Evolutionary conservation across 1,140 invertebrate species (phyloP), one percentile per base, ranked within the genome.

Genomic region (Hypsibius dujardini): DNA sequence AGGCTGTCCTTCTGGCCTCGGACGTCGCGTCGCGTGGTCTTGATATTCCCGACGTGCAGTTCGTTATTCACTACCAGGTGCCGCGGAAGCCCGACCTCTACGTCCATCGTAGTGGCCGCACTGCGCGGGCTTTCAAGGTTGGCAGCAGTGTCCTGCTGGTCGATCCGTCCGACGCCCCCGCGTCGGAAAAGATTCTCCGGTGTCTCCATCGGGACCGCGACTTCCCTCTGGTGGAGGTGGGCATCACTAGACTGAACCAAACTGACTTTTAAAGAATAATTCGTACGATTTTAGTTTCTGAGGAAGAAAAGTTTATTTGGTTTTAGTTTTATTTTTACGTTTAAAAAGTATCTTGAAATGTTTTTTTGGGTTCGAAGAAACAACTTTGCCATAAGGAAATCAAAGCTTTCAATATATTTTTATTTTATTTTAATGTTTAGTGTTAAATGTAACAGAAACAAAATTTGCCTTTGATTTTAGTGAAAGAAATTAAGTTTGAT

Each of bases 31-130:
- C 95, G 0, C 82, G 95, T 73, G 95, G 95, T 59, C 81, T 99
- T 46, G 95, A 99, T 80, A 96, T 98, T 77, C 89, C 90, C 2
- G 85, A 87, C 76, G 87, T 98, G 1, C 85, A 96, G 74, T 90
- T 96, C 77, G 94, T 98, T 1, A 86, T 98, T 75, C 95, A 99
- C 80, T 98, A 96, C 82, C 93, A 98, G 82, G 89, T 95, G 46
- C 75, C 73, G 1, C 71, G 80, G 79, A 79, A 78, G 7, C 50
- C 50, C 50, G 50, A 56, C 50, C 50, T 56, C 78, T 99, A 98
- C 79, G 86, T 98, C 1, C 95, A 99, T 80, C 83, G 95, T 70
- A 95, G 92, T 81, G 95, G 95, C 0, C 83, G 95, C 72, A 98
- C 95, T 3, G 95, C 95, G 0, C 82, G 95, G 72, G 92, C 90